These are phyloP conservation scores for Phortica magna DNA, from an alignment of 2,888 invertebrate species.

Conservation along the genomic window DNA sequence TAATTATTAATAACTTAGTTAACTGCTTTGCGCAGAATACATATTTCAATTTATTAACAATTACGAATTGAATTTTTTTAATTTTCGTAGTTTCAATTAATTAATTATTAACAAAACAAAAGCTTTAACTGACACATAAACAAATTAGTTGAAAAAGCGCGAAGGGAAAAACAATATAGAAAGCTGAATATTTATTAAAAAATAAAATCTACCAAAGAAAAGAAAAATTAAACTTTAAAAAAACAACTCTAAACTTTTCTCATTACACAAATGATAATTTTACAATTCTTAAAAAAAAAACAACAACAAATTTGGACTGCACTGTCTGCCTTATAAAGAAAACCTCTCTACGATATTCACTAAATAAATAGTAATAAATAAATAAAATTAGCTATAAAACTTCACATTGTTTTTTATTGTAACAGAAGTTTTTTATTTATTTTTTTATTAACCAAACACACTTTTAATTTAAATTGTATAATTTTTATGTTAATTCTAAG, in stretches of 20 bases:
- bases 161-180: conserved; percentile 34
- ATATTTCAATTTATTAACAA: background rate
- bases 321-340: conserved; percentile 63
- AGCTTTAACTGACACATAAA: conserved; percentile 43
- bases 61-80: conserved; percentile 39
- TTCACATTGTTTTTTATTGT: background rate
- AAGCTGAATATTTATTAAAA: conserved; percentile 25
- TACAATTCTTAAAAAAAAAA: conserved; percentile 2
- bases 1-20: no score
- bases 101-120: conserved; percentile 21
- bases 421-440: background rate
- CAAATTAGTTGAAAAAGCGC: conserved; percentile 27
- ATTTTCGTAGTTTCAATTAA: conserved; percentile 8
- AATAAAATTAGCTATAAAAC: conserved; percentile 16
- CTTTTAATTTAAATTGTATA: background rate
- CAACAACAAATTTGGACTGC: conserved; percentile 55
- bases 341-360: conserved; percentile 40
- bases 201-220: background rate
- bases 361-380: conserved; percentile 50
- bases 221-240: background rate
- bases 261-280: background rate
- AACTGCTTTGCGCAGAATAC: no score
- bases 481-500: background rate
- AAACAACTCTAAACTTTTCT: background rate
- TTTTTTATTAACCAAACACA: conserved; percentile 6